Evolutionary conservation across 2,113 vertebrate species (phyloP).

Genomic region (Tichodroma muraria): DNA sequence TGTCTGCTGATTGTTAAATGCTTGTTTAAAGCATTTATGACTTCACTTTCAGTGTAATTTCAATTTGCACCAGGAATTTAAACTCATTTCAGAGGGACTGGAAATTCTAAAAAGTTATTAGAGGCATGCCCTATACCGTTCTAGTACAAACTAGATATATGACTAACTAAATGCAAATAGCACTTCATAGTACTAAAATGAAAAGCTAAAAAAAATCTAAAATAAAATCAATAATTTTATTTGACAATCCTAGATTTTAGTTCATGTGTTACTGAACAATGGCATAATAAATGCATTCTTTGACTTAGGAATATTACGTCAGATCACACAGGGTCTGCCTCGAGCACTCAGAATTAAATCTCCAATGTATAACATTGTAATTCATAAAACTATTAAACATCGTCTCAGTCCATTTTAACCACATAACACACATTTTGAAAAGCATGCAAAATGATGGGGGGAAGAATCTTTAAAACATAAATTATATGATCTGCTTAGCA

Average conservation of each 20-base stretch:
- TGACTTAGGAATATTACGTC: not conserved
- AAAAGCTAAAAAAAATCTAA: not conserved
- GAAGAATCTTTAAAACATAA: not conserved
- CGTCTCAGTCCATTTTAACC: not conserved
- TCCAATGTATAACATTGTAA: not conserved
- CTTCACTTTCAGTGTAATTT: not conserved
- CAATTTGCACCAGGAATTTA: not conserved
- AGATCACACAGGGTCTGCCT: not conserved
- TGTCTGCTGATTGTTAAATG: not conserved
- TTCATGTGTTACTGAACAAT: not conserved
- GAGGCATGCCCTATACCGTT: not conserved
- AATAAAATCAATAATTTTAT: not conserved
- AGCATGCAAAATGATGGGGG: not conserved
- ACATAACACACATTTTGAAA: no score
- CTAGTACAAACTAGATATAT: not conserved
- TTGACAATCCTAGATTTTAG: not conserved
- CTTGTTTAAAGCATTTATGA: not conserved
- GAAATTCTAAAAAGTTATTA: not conserved
- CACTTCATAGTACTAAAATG: not conserved
- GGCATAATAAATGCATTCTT: not conserved
- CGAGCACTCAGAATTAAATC: not conserved
- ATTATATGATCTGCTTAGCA: not conserved
- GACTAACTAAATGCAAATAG: not conserved
- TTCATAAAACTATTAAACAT: not conserved
- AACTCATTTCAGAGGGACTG: not conserved